A percentile compares a stretch with the other conserved stretches of the same genome.
phyloP scores from a whole-genome alignment of 2,797 vertebrate genomes.

The Hydrolagus colliei region DNA sequence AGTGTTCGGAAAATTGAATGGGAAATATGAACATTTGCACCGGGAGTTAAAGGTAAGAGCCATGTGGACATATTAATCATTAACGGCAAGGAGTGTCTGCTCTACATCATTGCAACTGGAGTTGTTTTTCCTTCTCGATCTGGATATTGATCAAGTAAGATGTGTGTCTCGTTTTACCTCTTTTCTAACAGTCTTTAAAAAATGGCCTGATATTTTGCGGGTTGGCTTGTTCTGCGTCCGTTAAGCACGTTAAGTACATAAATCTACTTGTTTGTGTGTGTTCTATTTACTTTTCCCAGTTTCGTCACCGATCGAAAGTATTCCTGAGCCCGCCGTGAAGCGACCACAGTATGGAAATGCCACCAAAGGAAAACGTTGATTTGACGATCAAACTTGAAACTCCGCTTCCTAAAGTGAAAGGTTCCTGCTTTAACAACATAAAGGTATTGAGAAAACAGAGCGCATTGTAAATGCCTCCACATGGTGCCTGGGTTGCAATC shows the following conservation, averaged over 20 bases:
- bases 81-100: background rate
- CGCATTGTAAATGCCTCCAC: background rate
- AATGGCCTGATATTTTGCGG: too few relatives aligned
- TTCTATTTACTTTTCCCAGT: too few relatives aligned
- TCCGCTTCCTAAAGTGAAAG: constrained; percentile 48
- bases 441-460: constrained; percentile 61
- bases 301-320: background rate
- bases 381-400: constrained; percentile 55
- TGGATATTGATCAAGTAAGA: background rate
- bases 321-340: constrained; percentile 19
- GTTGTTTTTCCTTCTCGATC: background rate
- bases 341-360: constrained; percentile 49
- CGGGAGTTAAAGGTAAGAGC: background rate
- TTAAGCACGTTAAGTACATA: too few relatives aligned
- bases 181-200: background rate
- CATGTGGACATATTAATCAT: background rate
- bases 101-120: too few relatives aligned
- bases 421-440: constrained; percentile 59
- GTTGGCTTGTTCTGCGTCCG: too few relatives aligned
- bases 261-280: too few relatives aligned
- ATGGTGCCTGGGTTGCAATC: background rate
- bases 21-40: background rate
- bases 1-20: background rate
- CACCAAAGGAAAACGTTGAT: constrained; percentile 51
- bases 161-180: too few relatives aligned